A percentile compares a stretch with the other conserved stretches of the same genome.
phyloP scores from a whole-genome alignment of 2,888 invertebrate species.

The Drepana falcataria region DNA sequence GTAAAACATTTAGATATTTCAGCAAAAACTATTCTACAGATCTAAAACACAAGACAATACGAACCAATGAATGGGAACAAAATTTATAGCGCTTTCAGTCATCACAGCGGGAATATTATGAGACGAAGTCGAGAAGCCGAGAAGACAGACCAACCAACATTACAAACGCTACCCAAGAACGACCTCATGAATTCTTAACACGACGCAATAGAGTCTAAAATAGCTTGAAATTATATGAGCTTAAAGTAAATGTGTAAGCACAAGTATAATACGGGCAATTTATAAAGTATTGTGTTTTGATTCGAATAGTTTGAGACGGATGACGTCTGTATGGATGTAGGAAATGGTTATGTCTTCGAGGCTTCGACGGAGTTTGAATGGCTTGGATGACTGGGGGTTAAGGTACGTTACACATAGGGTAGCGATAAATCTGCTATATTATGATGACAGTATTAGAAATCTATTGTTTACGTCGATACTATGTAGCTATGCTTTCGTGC shows the following conservation, averaged over 20 bases:
- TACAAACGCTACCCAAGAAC: neutral
- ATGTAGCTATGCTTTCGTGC: neutral
- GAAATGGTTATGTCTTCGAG: conserved; percentile 67
- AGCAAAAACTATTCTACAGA: neutral
- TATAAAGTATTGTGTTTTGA: conserved; percentile 78
- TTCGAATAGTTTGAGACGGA: conserved; percentile 63
- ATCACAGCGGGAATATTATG: conserved; percentile 27
- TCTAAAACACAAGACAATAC: conserved; percentile 15
- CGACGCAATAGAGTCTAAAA: conserved; percentile 5
- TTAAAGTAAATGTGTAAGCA: conserved; percentile 7
- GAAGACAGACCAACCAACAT: conserved; percentile 13
- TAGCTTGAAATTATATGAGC: neutral
- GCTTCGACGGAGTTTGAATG: conserved; percentile 55
- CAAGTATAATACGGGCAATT: conserved; percentile 58
- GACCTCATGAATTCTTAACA: neutral
- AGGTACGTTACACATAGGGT: conserved; percentile 40
- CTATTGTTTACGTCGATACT: neutral
- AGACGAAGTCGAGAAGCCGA: conserved; percentile 24
- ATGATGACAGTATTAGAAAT: conserved; percentile 1
- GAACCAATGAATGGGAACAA: conserved; percentile 11
- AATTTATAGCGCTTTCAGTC: conserved; percentile 21
- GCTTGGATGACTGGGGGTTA: conserved; percentile 49
- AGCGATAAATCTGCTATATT: conserved; percentile 34
- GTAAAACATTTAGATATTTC: conserved; percentile 12
- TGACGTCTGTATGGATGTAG: conserved; percentile 52